Evolutionary conservation across 2,797 vertebrate genomes (phyloP).

Genomic region (Pterois miles): DNA sequence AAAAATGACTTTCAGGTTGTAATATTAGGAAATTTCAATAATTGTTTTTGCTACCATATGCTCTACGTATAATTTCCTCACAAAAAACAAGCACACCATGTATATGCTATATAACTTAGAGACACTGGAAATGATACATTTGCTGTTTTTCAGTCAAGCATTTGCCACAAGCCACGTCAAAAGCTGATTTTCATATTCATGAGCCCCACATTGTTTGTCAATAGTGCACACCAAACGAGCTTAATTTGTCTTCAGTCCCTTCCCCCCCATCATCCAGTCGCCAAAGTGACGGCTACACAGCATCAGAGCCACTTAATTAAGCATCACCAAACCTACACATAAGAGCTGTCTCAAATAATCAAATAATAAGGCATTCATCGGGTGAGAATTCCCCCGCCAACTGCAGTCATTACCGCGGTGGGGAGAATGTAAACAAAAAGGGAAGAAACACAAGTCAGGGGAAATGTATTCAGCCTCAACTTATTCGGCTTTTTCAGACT

Average conservation of each 20-base stretch:
- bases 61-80: background rate
- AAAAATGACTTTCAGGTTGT: too few relatives aligned
- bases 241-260: constrained; percentile 63
- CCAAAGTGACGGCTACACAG: constrained; percentile 50
- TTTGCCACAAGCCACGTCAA: constrained; percentile 20
- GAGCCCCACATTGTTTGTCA: constrained; percentile 57
- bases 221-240: constrained; percentile 40
- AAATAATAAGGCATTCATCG: constrained; percentile 52
- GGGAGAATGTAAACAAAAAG: constrained; percentile 43
- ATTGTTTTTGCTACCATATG: background rate
- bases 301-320: constrained; percentile 75
- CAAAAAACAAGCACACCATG: background rate
- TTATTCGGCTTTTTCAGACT: constrained; percentile 18
- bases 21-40: background rate
- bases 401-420: constrained; percentile 31
- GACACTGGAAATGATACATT: background rate
- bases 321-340: constrained; percentile 9
- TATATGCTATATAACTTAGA: background rate
- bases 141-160: constrained; percentile 8
- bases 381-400: constrained; percentile 22
- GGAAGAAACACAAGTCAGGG: constrained; percentile 4
- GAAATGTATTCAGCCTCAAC: constrained; percentile 4
- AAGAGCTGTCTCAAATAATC: constrained; percentile 60
- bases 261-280: constrained; percentile 18
- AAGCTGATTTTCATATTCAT: constrained; percentile 65